Evolutionary conservation across 2,113 vertebrate species (phyloP).

Genomic region (Saguinus imperator): DNA sequence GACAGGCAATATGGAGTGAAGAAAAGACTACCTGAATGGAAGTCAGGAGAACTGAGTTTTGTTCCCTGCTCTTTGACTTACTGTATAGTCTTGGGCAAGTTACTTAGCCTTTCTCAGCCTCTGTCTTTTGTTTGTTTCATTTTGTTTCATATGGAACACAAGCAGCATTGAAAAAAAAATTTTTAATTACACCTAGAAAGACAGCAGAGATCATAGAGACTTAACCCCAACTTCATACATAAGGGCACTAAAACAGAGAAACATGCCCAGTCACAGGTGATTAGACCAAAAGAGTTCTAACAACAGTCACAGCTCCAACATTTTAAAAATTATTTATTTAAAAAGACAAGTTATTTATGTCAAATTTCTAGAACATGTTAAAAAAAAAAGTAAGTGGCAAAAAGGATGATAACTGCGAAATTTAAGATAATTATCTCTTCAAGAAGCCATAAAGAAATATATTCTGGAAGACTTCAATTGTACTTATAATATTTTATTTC

Average conservation of each 20-base stretch:
- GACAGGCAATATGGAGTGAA: not conserved
- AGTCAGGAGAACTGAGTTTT: not conserved
- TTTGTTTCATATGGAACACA: conserved; percentile 38
- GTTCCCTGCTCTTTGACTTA: not conserved
- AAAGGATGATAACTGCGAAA: conserved; percentile 17
- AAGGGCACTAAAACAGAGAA: not conserved
- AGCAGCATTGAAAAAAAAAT: too few species aligned
- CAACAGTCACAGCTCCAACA: not conserved
- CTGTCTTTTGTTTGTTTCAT: not conserved
- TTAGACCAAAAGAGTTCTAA: not conserved
- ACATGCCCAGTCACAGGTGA: not conserved
- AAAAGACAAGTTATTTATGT: conserved; percentile 26
- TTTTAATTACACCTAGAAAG: not conserved
- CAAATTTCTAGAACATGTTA: not conserved
- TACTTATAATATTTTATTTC: conserved; percentile 9
- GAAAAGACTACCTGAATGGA: not conserved
- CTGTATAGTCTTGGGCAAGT: not conserved
- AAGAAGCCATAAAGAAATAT: conserved; percentile 5
- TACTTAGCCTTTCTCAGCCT: not conserved
- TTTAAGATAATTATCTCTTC: conserved; percentile 15
- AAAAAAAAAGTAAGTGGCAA: conserved; percentile 24
- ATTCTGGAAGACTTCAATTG: not conserved
- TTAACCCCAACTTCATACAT: not conserved
- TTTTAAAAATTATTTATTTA: conserved; percentile 20
- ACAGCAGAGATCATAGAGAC: not conserved